These are phyloP conservation scores for Nipponacmea schrenckii DNA, from an alignment of 2,888 invertebrate genomes.

Conservation along the genomic window DNA sequence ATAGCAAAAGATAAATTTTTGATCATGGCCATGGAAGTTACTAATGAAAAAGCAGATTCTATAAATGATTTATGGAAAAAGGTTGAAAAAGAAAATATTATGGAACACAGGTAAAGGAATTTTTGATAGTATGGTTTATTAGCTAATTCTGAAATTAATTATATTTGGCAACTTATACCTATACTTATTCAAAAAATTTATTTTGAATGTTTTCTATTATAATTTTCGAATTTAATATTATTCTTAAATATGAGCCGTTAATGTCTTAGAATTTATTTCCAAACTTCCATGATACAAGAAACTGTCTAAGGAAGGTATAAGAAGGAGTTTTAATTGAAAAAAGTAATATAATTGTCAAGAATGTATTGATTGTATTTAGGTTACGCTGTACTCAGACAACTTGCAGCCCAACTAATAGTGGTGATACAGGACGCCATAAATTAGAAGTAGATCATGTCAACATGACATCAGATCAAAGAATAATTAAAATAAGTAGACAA, in stretches of 20 bases:
- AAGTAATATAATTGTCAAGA: too few species aligned
- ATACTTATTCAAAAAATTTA: too few species aligned
- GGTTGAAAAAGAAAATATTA: constrained; percentile 52
- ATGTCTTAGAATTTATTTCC: too few species aligned
- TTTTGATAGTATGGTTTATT: too few species aligned
- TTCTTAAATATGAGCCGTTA: too few species aligned
- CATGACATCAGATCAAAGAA: not conserved
- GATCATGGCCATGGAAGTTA: constrained; percentile 82
- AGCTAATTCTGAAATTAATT: too few species aligned
- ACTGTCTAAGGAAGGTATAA: too few species aligned
- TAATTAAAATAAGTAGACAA: not conserved
- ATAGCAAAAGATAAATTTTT: constrained; percentile 84
- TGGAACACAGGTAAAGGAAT: constrained; percentile 55
- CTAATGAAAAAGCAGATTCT: constrained; percentile 68
- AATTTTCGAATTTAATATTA: too few species aligned
- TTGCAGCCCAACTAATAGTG: not conserved
- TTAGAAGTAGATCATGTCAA: not conserved
- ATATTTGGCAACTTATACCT: too few species aligned
- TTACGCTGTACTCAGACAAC: not conserved
- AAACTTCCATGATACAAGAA: too few species aligned
- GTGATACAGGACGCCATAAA: not conserved
- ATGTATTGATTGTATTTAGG: not conserved
- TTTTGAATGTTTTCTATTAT: too few species aligned
- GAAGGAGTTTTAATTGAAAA: too few species aligned
- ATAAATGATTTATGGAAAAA: constrained; percentile 55